These are phyloP conservation scores for Rhodeus uyekii DNA, from an alignment of 2,797 vertebrate genomes.

Conservation along the genomic window DNA sequence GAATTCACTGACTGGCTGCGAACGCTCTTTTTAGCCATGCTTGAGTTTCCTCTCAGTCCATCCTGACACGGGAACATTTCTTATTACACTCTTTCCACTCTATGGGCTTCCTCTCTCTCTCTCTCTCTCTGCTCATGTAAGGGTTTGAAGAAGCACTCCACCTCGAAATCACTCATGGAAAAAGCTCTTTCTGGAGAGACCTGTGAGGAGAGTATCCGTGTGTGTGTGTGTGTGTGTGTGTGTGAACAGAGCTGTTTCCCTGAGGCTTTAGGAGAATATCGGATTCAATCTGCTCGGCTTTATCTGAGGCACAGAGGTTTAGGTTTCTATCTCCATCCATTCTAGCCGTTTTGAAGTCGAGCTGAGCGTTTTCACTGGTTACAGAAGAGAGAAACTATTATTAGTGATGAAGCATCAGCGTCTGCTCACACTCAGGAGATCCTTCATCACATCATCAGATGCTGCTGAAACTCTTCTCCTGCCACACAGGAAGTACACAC, in stretches of 20 bases:
- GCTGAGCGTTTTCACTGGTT: background rate
- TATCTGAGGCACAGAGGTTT: background rate
- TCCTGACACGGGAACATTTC: conserved; percentile 87
- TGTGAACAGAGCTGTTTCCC: conserved; percentile 6
- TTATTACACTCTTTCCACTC: conserved; percentile 53
- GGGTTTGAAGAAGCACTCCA: conserved; percentile 67
- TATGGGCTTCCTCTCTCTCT: conserved; percentile 41
- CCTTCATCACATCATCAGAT: too few relatives aligned
- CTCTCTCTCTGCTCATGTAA: conserved; percentile 37
- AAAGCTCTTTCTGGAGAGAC: conserved; percentile 55
- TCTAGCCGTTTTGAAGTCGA: background rate
- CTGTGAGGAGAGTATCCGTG: background rate
- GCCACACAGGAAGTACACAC: background rate
- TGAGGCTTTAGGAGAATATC: conserved; percentile 27
- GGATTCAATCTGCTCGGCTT: conserved; percentile 33
- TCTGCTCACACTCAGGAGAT: too few relatives aligned
- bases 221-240: conserved; percentile 12
- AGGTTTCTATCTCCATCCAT: conserved; percentile 4
- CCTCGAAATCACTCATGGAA: conserved; percentile 67
- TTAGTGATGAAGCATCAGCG: background rate
- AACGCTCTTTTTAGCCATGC: conserved; percentile 99
- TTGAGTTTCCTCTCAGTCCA: conserved; percentile 89
- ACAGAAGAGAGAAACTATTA: background rate
- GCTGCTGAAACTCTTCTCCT: background rate
- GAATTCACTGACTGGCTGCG: conserved; percentile 94